Base-by-base conservation (phyloP, 2,888 invertebrate species). In the Ditylenchus weischeri region DNA sequence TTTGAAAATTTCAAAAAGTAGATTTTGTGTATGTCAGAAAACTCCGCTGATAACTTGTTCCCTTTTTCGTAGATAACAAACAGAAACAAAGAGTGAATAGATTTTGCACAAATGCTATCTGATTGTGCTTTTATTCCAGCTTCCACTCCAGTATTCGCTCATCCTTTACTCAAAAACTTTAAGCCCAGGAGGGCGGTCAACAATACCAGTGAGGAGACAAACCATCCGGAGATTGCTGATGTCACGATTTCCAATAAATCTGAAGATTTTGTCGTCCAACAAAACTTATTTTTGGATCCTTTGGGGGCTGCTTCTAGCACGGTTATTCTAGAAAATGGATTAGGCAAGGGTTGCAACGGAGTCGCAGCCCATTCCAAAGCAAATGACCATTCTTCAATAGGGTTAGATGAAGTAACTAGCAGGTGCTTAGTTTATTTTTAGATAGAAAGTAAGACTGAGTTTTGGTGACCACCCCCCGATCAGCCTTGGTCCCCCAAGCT, bases 121-220 rank as follows among this genome's bases (percentile, higher is more conserved):
- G 59, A 59, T 43, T 19, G 19, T 29, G 19, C 19, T 19, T 59
- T 38, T 43, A 43, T 59, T 59, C 59, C 59, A 23, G 21, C 19
- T 35, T 35, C 59, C 19, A 59, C 59, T 38, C 59, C 59, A 2
- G 59, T 59, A 19, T 59, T 38, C 11, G 35, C 59, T 21, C 59
- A 59, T 59, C 59, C 59, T 21, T n/a, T 59, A n/a, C 59, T 59
- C 10, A 29, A 43, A 21, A 59, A 29, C 10, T 18, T 35, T 2
- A 59, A 36, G 35, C 15, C 43, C 1, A 43, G 8, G 43, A 43
- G 15, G 43, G 11, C 13, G 10, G 23, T 29, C 13, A 35, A 10
- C 13, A 54, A 18, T 29, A 8, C 29, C 57, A 35, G 1, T 29
- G 29, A 54, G 13, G 29, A 54, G 29, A 8, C 57, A 10, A 54